Evolutionary conservation across 2,797 vertebrate species (phyloP).

Genomic region (Mormyrus proboscirostris): DNA sequence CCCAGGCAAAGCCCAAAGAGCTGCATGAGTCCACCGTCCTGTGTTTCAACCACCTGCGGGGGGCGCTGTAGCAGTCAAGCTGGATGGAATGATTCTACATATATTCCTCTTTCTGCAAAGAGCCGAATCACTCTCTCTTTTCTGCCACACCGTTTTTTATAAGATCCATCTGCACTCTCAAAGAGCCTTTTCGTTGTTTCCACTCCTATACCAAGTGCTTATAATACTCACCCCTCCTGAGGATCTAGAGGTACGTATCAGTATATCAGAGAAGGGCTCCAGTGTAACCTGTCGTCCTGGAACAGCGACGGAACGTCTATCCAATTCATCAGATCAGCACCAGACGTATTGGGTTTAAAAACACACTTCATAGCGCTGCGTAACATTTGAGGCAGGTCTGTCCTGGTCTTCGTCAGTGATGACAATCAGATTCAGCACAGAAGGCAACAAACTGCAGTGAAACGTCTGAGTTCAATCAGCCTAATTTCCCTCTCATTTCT

Average conservation of each 20-base stretch:
- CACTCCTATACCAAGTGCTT: neutral
- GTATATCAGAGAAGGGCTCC: neutral
- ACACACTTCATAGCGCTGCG: neutral
- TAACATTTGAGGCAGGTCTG: neutral
- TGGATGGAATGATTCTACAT: neutral
- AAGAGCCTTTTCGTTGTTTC: neutral
- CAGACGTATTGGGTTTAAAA: neutral
- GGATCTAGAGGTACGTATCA: neutral
- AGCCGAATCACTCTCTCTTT: neutral
- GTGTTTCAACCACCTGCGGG: neutral
- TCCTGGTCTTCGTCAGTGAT: neutral
- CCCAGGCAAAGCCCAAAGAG: neutral
- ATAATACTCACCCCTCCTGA: neutral
- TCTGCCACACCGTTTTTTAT: neutral
- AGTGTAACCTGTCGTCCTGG: neutral
- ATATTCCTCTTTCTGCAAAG: neutral
- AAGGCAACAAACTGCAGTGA: neutral
- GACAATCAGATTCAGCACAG: neutral
- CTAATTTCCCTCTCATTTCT: constrained; percentile 10
- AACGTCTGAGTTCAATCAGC: neutral
- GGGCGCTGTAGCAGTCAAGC: neutral
- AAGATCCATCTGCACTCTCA: neutral
- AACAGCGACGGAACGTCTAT: neutral
- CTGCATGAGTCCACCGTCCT: neutral
- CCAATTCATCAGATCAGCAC: neutral